Conservation (phyloP, 1,140 invertebrate species). For the Eubasilissa regina region DNA sequence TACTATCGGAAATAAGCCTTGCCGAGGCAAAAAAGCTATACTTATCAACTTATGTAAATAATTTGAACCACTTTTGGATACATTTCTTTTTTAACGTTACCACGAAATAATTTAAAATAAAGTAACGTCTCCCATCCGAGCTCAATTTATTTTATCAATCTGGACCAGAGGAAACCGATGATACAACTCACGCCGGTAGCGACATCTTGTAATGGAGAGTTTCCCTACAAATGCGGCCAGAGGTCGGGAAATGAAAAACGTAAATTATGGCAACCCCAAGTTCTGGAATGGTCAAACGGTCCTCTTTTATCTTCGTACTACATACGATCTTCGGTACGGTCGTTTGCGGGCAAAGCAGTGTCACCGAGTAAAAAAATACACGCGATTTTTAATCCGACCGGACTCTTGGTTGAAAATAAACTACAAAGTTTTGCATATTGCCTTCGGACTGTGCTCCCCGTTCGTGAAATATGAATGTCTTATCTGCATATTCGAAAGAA, state of each 20-base stretch:
- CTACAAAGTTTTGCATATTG: no score
- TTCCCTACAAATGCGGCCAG: conserved; percentile 30
- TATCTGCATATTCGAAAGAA: background rate
- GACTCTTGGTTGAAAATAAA: no score
- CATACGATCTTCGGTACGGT: background rate
- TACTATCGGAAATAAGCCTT: no score
- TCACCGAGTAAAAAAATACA: no score
- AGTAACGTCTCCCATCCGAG: background rate
- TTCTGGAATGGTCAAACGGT: conserved; percentile 29
- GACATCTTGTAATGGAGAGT: conserved; percentile 40
- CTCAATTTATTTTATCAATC: conserved; percentile 25
- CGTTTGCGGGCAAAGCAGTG: no score
- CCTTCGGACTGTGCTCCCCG: no score
- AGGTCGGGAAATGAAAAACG: conserved; percentile 51
- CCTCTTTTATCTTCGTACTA: conserved; percentile 23
- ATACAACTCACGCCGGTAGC: conserved; percentile 28
- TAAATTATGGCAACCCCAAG: conserved; percentile 50
- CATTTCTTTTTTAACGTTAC: no score
- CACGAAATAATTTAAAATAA: background rate
- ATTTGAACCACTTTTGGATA: no score
- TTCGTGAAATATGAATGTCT: background rate
- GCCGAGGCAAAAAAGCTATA: no score
- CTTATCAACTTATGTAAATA: no score
- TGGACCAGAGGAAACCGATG: conserved; percentile 29
- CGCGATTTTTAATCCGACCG: no score